These are phyloP conservation scores for Pseudorhombus dupliciocellatus DNA, from an alignment of 2,113 vertebrate genomes.

Conservation along the genomic window DNA sequence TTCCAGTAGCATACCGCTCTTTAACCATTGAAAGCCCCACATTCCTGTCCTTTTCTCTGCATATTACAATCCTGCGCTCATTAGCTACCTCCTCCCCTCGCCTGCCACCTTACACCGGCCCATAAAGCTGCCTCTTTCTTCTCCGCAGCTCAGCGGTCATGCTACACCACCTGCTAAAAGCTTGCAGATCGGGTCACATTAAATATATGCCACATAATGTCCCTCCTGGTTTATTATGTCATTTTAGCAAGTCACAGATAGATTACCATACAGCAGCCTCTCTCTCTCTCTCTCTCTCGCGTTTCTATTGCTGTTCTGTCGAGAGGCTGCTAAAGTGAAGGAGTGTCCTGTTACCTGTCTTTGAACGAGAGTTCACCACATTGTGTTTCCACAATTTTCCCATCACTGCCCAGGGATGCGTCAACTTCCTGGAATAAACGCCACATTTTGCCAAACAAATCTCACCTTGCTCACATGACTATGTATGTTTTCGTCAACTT, in stretches of 20 bases:
- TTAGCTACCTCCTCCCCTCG: conserved; percentile 49
- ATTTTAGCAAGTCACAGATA: conserved; percentile 54
- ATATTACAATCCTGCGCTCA: conserved; percentile 57
- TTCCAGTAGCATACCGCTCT: conserved; percentile 57
- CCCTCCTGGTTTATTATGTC: conserved; percentile 50
- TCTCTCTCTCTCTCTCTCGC: not conserved
- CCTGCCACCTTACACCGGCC: conserved; percentile 59
- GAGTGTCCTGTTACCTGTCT: conserved; percentile 65
- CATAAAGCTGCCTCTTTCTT: conserved; percentile 48
- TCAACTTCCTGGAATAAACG: not conserved
- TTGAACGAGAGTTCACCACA: conserved; percentile 54
- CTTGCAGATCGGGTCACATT: conserved; percentile 61
- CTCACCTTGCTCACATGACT: not conserved
- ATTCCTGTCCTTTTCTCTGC: conserved; percentile 59
- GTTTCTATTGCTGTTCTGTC: conserved; percentile 26
- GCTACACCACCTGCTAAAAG: conserved; percentile 44
- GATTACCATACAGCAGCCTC: conserved; percentile 27
- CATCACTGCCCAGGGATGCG: conserved; percentile 12
- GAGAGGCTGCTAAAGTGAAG: conserved; percentile 33
- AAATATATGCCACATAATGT: conserved; percentile 59
- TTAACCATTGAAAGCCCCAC: conserved; percentile 51
- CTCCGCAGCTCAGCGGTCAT: conserved; percentile 49
- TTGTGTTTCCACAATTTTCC: conserved; percentile 46
- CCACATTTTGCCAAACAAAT: not conserved
- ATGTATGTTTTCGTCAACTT: not conserved